Percentiles rank a stretch among this genome's conserved stretches.
Conservation (phyloP, 2,888 invertebrate species). For the Tipula confusa region DNA sequence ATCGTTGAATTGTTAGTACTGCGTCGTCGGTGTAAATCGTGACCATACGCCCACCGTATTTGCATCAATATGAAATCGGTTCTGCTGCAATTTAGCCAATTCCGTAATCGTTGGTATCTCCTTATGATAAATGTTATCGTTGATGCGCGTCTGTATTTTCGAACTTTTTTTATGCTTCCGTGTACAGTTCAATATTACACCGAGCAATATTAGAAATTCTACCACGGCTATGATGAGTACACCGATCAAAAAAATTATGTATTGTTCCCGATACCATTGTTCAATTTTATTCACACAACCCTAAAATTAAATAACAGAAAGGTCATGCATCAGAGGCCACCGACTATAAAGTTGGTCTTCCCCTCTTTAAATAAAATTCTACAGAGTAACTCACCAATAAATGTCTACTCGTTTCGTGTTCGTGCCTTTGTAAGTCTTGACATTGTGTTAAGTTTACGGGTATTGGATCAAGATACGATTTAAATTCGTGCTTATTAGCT, state of each 20-base stretch:
- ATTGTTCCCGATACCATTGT: slow-evolving; percentile 73
- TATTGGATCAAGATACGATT: slow-evolving; percentile 68
- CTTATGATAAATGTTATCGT: not conserved
- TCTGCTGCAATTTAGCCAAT: not conserved
- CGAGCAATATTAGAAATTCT: slow-evolving; percentile 66
- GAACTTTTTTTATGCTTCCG: slow-evolving; percentile 40
- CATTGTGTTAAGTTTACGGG: slow-evolving; percentile 68
- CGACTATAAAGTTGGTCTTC: not conserved
- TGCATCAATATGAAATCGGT: not conserved
- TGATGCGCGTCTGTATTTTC: not conserved
- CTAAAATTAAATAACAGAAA: slow-evolving; percentile 48
- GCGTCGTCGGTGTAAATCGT: not conserved
- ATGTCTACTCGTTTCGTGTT: slow-evolving; percentile 45
- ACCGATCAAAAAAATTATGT: slow-evolving; percentile 61
- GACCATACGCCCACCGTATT: slow-evolving; percentile 27
- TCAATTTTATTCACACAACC: slow-evolving; percentile 67
- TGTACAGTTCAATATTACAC: slow-evolving; percentile 67
- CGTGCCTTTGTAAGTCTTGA: slow-evolving; percentile 52
- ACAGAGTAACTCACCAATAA: slow-evolving; percentile 38
- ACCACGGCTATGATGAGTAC: slow-evolving; percentile 65
- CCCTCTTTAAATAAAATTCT: not conserved
- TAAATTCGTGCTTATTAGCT: slow-evolving; percentile 53
- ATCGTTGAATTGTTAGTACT: not conserved
- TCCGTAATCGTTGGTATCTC: slow-evolving; percentile 29
- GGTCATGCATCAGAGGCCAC: slow-evolving; percentile 28